Conservation (phyloP, 1,140 invertebrate genomes). For the Drosophila pachea region DNA sequence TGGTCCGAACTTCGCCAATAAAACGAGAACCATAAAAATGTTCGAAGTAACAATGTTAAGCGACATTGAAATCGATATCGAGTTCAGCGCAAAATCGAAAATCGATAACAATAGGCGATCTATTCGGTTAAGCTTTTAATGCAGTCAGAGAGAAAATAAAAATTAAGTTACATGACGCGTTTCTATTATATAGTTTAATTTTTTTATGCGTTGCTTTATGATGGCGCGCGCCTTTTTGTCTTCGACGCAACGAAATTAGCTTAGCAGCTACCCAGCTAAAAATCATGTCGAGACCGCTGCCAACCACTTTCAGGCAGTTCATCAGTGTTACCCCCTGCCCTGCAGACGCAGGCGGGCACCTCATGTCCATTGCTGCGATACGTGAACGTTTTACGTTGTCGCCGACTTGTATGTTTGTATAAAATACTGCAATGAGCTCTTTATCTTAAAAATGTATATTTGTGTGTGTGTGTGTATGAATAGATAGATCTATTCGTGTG, state of each 20-base stretch:
- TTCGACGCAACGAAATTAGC: constrained; percentile 43
- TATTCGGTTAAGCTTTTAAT: too few relatives aligned
- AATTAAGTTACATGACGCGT: constrained; percentile 26
- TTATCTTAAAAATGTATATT: constrained; percentile 29
- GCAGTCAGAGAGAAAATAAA: constrained; percentile 16
- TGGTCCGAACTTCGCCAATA: constrained; percentile 40
- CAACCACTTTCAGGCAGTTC: constrained; percentile 35
- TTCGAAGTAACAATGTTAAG: too few relatives aligned
- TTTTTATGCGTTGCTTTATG: constrained; percentile 7
- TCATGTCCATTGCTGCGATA: constrained; percentile 22
- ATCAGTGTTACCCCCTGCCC: constrained; percentile 6
- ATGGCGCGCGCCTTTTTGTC: constrained; percentile 36
- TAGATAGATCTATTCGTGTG: neutral
- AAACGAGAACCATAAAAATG: constrained; percentile 23
- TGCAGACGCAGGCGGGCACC: neutral
- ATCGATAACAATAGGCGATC: constrained; percentile 7
- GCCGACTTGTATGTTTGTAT: constrained; percentile 32
- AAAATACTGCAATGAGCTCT: constrained; percentile 49
- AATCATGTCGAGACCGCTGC: constrained; percentile 37
- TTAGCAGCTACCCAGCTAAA: constrained; percentile 45
- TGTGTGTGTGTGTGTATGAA: constrained; percentile 2
- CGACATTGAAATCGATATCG: constrained; percentile 12
- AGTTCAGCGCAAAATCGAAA: constrained; percentile 20
- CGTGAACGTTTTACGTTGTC: constrained; percentile 40
- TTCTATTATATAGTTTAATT: neutral